These are phyloP conservation scores for Pseudomyrmex gracilis DNA, from an alignment of 1,140 invertebrate genomes.

Conservation along the genomic window DNA sequence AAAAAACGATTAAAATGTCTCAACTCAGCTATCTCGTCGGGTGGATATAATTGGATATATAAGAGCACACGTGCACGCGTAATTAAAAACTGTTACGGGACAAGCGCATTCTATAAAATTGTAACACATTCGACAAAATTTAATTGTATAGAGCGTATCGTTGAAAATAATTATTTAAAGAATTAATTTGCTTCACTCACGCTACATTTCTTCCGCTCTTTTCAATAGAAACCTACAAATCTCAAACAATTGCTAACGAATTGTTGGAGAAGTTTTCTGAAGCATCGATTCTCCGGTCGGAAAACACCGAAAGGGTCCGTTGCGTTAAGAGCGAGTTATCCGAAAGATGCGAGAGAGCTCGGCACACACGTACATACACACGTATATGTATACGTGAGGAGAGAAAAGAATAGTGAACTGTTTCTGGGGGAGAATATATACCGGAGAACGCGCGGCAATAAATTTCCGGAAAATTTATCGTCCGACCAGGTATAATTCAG, in stretches of 20 bases:
- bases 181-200: not conserved
- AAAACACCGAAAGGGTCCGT: conserved; percentile 14
- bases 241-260: not conserved
- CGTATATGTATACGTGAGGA: too few relatives aligned
- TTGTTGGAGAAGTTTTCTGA: not conserved
- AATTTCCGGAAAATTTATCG: conserved; percentile 59
- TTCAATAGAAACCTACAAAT: not conserved
- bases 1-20: not conserved
- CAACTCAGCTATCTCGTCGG: too few relatives aligned
- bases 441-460: conserved; percentile 12
- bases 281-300: conserved; percentile 15
- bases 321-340: conserved; percentile 37
- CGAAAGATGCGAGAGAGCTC: conserved; percentile 37
- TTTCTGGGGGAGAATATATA: conserved; percentile 7
- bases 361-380: not conserved
- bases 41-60: too few relatives aligned
- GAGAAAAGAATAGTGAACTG: not conserved
- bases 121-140: not conserved
- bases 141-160: not conserved
- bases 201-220: not conserved
- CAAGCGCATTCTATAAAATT: not conserved
- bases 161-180: not conserved
- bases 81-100: not conserved
- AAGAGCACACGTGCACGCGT: not conserved
- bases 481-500: conserved; percentile 53